A percentile compares a stretch with the other conserved stretches of the same genome.
Conservation (phyloP, 92 coral and sea anemone genomes). For the Parazoanthus darwini region DNA sequence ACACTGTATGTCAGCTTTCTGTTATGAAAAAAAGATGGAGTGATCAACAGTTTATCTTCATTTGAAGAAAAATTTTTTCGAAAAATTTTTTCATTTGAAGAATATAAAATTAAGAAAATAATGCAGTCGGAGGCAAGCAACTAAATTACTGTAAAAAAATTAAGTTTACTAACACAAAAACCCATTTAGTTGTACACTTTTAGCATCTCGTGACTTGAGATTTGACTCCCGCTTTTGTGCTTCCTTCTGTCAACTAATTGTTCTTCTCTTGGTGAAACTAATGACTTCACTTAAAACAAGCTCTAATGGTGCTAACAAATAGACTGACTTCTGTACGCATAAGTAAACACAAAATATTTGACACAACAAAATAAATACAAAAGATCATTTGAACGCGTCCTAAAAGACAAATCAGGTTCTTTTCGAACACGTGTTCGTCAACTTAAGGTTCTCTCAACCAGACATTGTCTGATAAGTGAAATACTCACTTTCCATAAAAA, state of each 20-base stretch:
- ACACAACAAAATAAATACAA: slow-evolving; percentile 14
- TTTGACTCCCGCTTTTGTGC: slow-evolving; percentile 25
- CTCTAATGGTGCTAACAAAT: not conserved
- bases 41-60: not conserved
- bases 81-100: not conserved
- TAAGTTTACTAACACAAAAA: not conserved
- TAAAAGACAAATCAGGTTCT: not conserved
- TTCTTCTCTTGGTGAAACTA: slow-evolving; percentile 44
- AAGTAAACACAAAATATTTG: slow-evolving; percentile 8
- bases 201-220: slow-evolving; percentile 55
- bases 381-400: slow-evolving; percentile 7
- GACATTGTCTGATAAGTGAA: slow-evolving; percentile 42
- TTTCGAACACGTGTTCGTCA: slow-evolving; percentile 29
- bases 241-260: slow-evolving; percentile 44
- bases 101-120: no score
- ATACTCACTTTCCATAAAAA: not conserved
- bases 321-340: slow-evolving; percentile 4
- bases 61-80: not conserved
- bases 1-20: no score
- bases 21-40: not conserved
- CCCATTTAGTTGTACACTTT: not conserved
- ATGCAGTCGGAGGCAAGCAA: not conserved
- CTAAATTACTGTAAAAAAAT: not conserved
- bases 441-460: not conserved
- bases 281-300: slow-evolving; percentile 42